Evolutionary conservation across 2,888 invertebrate genomes (phyloP), one percentile per base, ranked within the genome.

Genomic region (Drosophila pegasa): DNA sequence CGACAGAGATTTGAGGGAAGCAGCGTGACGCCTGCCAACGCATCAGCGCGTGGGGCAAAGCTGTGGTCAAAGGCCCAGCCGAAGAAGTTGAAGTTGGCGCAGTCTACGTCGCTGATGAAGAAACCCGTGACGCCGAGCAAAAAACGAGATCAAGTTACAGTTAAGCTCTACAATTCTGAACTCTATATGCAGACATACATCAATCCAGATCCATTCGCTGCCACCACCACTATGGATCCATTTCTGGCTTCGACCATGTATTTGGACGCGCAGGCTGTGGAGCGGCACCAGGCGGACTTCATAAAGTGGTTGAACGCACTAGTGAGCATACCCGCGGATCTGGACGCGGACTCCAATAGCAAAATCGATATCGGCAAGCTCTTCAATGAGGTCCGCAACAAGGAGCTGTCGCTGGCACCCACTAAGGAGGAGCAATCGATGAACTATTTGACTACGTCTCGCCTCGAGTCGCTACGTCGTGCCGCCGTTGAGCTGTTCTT

Each of bases 241-340:
- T 96, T 96, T 80, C 89, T 94, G 37, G 94, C 94, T 0, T 93
- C 94, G 0, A 94, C 94, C 0, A 94, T 95, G 87, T 95, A 94
- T 86, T 94, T 95, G 76, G 95, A 96, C 82, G 94, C 95, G 71
- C 93, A 93, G 76, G 95, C 95, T 86, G 93, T 97, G 1, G 93
- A 94, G 47, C 94, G 94, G 63, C 95, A 96, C 90, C 95, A 96
- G 91, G 92, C 89, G 0, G 94, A 95, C 84, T 95, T 96, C 66
- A 95, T 94, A 87, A 95, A 95, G 78, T 97, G 96, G 96, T 92
- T 97, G 0, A 97, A 97, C 90, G 95, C 95, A 9, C 92, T 97
- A 54, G 92, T 97, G 8, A 95, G 96, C 4, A 95, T 96, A 1
- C 96, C 96, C 0, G 93, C 94, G 0, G 96, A 96, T 75, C 93